phyloP scores from a whole-genome alignment of 2,797 vertebrate species.

The Tachyglossus aculeatus region DNA sequence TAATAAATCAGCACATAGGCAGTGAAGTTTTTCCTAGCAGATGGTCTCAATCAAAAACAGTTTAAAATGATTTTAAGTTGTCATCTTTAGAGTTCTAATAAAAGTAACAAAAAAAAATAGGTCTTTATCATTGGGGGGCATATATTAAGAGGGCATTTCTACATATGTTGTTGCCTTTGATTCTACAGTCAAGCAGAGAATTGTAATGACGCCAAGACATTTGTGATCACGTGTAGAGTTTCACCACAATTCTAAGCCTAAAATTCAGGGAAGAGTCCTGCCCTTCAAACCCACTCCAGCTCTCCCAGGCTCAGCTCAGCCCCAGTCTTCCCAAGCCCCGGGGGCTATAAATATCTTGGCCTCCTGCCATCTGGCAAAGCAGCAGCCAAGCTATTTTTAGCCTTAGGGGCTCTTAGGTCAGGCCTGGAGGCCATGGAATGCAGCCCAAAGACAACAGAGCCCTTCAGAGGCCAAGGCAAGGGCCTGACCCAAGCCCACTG shows the following conservation, averaged over 20 bases:
- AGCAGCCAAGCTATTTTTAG: conserved; percentile 57
- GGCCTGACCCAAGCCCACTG: no score
- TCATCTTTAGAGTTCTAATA: conserved; percentile 17
- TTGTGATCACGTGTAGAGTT: no score
- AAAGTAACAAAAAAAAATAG: conserved; percentile 12
- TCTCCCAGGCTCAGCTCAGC: not conserved
- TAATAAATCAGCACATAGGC: conserved; percentile 32
- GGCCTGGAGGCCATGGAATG: no score
- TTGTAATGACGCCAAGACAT: no score
- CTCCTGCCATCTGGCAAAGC: conserved; percentile 46
- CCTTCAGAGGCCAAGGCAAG: no score
- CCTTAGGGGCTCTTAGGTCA: conserved; percentile 20
- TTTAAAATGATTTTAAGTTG: conserved; percentile 4
- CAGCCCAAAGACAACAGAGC: no score
- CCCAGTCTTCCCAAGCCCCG: conserved; percentile 28
- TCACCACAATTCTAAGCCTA: not conserved
- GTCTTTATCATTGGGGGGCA: no score
- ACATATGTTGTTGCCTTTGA: no score
- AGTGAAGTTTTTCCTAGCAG: conserved; percentile 41
- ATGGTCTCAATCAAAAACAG: conserved; percentile 46
- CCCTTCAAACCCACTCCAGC: not conserved
- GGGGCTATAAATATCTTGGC: conserved; percentile 59
- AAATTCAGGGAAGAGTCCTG: not conserved
- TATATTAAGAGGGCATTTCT: no score
- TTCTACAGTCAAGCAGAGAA: no score